Conservation (phyloP, 2,797 vertebrate species). For the Antrozous pallidus region DNA sequence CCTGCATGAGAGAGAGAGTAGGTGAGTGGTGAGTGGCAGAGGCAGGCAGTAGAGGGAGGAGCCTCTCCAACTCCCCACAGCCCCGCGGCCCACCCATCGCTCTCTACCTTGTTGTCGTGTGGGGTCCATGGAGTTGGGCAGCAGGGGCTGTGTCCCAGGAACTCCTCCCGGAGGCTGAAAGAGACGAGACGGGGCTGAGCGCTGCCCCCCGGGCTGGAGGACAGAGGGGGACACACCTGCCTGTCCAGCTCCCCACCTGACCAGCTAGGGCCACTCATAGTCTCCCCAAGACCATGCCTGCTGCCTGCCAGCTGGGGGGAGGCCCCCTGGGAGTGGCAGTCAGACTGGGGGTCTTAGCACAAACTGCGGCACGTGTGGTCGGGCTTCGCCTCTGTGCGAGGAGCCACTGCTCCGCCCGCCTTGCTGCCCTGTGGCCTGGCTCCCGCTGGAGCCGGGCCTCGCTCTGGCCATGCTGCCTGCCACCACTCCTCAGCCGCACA, state of each 20-base stretch:
- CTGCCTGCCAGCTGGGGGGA: fast-evolving
- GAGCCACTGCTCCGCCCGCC: fast-evolving
- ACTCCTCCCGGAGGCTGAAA: slow-evolving; percentile 94
- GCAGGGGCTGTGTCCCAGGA: slow-evolving; percentile 96
- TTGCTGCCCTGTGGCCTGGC: neutral
- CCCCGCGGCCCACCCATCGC: neutral
- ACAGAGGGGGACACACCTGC: neutral
- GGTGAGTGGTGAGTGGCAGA: neutral
- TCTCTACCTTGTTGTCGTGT: slow-evolving; percentile 94
- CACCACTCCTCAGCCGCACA: neutral
- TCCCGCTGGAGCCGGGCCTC: neutral
- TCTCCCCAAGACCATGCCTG: neutral
- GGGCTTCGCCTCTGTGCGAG: too few relatives aligned
- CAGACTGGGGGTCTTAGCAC: fast-evolving
- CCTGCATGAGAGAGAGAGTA: slow-evolving; percentile 81
- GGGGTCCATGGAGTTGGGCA: slow-evolving; percentile 97
- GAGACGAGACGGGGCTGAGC: neutral
- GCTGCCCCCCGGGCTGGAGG: neutral
- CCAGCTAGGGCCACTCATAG: neutral
- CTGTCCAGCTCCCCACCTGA: neutral
- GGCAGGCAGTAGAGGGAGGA: neutral
- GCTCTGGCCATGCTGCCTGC: fast-evolving
- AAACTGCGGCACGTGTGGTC: neutral
- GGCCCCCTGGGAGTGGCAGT: fast-evolving
- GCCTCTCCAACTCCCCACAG: fast-evolving